These are phyloP conservation scores for Semnopithecus entellus DNA, from an alignment of 2,113 vertebrate species.

Conservation along the genomic window DNA sequence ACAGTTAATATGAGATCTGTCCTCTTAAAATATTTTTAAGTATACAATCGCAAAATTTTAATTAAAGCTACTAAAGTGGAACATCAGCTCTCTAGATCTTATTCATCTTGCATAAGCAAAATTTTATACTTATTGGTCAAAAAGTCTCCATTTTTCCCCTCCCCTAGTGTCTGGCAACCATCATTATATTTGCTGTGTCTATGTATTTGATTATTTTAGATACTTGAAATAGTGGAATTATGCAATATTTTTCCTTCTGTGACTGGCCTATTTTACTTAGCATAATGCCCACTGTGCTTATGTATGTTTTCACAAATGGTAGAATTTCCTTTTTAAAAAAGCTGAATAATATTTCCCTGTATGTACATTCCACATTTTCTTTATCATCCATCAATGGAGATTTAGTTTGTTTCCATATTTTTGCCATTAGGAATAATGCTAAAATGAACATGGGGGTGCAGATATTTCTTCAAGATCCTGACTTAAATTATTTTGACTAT, in stretches of 20 bases:
- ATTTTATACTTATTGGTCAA: background rate
- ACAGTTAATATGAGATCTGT: background rate
- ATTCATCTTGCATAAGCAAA: background rate
- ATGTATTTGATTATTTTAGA: background rate
- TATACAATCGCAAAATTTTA: background rate
- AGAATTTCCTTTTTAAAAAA: background rate
- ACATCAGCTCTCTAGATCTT: background rate
- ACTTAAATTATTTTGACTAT: background rate
- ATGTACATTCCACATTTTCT: background rate
- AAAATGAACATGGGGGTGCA: background rate
- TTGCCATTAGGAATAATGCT: background rate
- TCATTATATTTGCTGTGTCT: background rate
- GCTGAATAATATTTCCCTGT: background rate
- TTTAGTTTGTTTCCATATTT: background rate
- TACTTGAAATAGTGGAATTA: background rate
- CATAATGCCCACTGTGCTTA: background rate
- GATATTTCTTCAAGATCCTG: background rate
- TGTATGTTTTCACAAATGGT: background rate
- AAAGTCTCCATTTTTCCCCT: background rate
- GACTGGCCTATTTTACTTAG: background rate
- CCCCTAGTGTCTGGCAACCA: background rate
- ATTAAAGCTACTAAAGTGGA: background rate
- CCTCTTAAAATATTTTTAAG: background rate
- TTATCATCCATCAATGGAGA: background rate
- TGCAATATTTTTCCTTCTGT: background rate